Evolutionary conservation across 2,113 vertebrate genomes (phyloP).

Genomic region (Damaliscus lunatus): DNA sequence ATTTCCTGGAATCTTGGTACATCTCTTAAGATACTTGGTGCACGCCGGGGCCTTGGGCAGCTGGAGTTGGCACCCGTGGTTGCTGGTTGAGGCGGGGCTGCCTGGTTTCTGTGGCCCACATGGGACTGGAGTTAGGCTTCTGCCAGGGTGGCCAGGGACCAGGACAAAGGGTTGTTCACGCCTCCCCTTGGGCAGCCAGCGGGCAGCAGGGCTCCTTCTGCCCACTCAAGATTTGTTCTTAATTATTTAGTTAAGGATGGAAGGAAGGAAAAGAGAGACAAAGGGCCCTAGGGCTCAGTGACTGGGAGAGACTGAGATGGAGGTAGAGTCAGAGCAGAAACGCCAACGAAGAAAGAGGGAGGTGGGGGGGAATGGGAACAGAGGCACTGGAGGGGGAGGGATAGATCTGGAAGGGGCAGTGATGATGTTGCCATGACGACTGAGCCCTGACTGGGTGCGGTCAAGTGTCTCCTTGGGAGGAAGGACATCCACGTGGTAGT

Average conservation of each 20-base stretch:
- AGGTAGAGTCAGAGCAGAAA: background rate
- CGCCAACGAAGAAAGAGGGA: background rate
- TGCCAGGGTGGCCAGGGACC: background rate
- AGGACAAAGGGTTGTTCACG: background rate
- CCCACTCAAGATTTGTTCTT: background rate
- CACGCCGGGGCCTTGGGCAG: background rate
- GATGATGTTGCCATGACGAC: background rate
- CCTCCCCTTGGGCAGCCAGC: background rate
- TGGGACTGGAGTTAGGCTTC: background rate
- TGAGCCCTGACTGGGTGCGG: background rate
- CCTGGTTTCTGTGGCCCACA: background rate
- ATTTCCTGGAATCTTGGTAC: constrained; percentile 18
- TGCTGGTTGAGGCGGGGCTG: background rate
- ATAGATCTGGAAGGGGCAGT: background rate
- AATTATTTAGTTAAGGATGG: background rate
- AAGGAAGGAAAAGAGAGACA: background rate
- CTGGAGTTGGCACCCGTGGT: background rate
- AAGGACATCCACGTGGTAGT: background rate
- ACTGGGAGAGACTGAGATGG: background rate
- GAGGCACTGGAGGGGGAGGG: background rate
- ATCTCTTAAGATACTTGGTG: background rate
- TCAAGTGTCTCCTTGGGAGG: background rate
- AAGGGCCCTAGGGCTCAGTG: background rate
- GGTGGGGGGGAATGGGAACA: background rate
- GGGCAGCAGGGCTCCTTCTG: background rate